Evolutionary conservation across 2,888 invertebrate genomes (phyloP).

Genomic region (Micoletzkya japonica): DNA sequence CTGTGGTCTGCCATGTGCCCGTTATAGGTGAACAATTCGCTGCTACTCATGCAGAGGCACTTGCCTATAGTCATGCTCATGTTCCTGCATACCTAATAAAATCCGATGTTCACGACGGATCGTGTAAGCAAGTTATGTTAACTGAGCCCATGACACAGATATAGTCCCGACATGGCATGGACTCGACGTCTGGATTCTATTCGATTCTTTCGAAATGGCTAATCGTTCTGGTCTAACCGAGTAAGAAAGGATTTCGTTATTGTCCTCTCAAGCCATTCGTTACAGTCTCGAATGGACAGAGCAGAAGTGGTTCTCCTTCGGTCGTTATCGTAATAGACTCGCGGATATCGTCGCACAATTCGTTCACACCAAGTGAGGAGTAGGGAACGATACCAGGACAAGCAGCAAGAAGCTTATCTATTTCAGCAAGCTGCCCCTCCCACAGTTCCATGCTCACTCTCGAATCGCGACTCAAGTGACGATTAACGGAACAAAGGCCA

Average conservation of each 20-base stretch:
- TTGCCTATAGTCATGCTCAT: no score
- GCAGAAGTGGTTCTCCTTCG: not conserved
- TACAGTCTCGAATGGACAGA: not conserved
- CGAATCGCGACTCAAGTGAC: not conserved
- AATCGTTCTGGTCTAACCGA: not conserved
- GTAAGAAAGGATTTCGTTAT: not conserved
- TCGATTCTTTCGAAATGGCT: constrained; percentile 14
- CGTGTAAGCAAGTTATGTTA: no score
- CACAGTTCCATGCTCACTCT: not conserved
- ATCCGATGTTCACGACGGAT: no score
- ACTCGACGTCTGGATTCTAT: constrained; percentile 9
- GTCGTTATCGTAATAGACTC: not conserved
- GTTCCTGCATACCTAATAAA: no score
- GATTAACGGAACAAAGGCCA: not conserved
- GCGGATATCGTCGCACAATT: constrained; percentile 5
- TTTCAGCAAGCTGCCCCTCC: not conserved
- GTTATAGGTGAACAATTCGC: no score
- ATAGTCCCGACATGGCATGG: constrained; percentile 19
- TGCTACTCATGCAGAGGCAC: no score
- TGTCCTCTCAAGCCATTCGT: not conserved
- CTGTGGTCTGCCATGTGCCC: no score
- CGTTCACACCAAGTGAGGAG: not conserved
- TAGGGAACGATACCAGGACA: not conserved
- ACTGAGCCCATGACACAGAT: no score
- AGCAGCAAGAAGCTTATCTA: not conserved